Evolutionary conservation across 2,888 invertebrate genomes (phyloP), one percentile per base, ranked within the genome.

Genomic region (Lasius platythorax): DNA sequence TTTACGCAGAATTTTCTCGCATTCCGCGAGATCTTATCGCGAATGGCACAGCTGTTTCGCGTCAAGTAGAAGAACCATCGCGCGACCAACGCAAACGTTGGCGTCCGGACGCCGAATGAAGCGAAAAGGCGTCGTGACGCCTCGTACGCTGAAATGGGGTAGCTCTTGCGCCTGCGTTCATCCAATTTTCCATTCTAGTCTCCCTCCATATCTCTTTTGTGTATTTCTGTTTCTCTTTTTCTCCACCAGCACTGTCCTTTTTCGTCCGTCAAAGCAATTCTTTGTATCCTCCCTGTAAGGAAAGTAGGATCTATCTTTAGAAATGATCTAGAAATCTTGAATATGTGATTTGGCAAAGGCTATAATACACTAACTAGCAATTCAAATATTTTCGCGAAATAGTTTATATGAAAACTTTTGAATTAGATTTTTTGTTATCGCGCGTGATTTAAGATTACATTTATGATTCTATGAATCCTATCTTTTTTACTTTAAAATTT

Each of bases 121-220:
- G 74, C 46, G 74, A 73, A 79, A 73, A 81, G 79, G 74, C 79
- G 79, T 81, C 79, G 79, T 46, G 74, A 81, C 61, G 79, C 79
- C 30, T 70, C 78, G 73, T 79, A 79, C 12, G 46, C 37, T 81
- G 61, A 37, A 76, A 76, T 46, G 53, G 61, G 46, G 43, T 23
- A 50, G 79, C 79, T 61, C 58, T 72, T 79, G 79, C 79, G 79
- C 79, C 74, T 81, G 79, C 79, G 79, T 81, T 72, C 56, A 72
- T 72, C 73, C 61, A 73, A n/a, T 81, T 73, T 74, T 79, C 79
- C 46, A 73, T 72, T 79, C 46, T 79, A 46, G 43, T 61, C 33
- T 33, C 43, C 72, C 23, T 46, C 46, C 23, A 23, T 61, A 23
- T 72, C 18, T 43, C 61, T 46, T 58, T 33, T 58, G 23, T 58